A percentile compares a stretch with the other conserved stretches of the same genome.
Conservation (phyloP, 1,140 invertebrate species). For the Helicoverpa armigera region DNA sequence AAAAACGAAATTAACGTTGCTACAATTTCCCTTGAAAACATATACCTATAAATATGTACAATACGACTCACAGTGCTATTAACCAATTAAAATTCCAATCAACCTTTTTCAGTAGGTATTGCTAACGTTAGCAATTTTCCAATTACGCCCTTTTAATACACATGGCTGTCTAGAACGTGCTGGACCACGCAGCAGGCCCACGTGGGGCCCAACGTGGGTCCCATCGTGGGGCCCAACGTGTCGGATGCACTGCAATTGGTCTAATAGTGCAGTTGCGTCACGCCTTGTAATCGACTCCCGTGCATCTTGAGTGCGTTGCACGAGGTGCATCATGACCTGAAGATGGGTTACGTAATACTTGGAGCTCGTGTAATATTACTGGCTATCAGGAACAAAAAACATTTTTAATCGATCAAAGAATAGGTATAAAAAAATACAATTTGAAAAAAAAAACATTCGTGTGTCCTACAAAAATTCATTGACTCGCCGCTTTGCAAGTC, state of each 20-base stretch:
- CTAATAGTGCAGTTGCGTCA: slow-evolving; percentile 21
- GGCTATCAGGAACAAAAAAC: too few species aligned
- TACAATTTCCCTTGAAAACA: not conserved
- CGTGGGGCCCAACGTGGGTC: slow-evolving; percentile 21
- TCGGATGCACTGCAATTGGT: slow-evolving; percentile 20
- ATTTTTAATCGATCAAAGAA: too few species aligned
- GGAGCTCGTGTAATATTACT: too few species aligned
- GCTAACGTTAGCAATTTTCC: slow-evolving; percentile 1
- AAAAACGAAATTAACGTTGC: not conserved
- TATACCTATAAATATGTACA: not conserved
- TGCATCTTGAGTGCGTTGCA: not conserved
- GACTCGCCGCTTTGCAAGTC: too few species aligned
- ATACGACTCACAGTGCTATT: not conserved
- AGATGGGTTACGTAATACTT: not conserved
- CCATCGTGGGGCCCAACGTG: slow-evolving; percentile 20
- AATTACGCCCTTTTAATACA: not conserved
- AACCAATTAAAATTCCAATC: not conserved
- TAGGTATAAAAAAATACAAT: too few species aligned
- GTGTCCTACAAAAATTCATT: too few species aligned
- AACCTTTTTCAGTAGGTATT: not conserved
- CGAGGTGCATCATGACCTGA: too few species aligned
- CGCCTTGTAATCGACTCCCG: not conserved
- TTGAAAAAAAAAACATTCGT: too few species aligned
- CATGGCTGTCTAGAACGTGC: slow-evolving; percentile 6
- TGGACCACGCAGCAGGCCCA: slow-evolving; percentile 12